Evolutionary conservation across 1,140 invertebrate species (phyloP).

Genomic region (Pogonomyrmex barbatus): DNA sequence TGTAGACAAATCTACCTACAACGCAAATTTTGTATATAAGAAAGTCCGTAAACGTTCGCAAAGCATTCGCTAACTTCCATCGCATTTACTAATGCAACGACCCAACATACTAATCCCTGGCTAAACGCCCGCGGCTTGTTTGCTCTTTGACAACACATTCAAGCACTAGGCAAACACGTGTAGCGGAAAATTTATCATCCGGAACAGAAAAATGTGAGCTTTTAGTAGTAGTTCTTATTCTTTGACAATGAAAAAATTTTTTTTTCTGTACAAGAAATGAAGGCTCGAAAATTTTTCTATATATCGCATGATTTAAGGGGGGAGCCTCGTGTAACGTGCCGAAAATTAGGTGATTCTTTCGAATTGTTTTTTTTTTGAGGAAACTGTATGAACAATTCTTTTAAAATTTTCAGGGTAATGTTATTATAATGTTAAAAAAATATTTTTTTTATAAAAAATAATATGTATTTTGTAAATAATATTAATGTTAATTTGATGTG

Average conservation of each 20-base stretch:
- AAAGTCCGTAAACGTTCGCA: neutral
- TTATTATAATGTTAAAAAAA: too few species aligned
- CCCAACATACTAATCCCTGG: neutral
- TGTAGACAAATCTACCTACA: neutral
- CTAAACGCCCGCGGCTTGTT: conserved; percentile 3
- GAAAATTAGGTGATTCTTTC: too few species aligned
- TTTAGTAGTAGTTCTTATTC: neutral
- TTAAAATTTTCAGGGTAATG: too few species aligned
- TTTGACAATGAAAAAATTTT: neutral
- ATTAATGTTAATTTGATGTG: too few species aligned
- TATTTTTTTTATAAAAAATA: too few species aligned
- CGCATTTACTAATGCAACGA: neutral
- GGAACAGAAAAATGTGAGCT: neutral
- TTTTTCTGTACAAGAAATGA: neutral
- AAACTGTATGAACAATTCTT: too few species aligned
- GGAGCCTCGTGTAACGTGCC: too few species aligned
- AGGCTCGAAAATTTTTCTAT: too few species aligned
- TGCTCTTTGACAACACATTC: conserved; percentile 1
- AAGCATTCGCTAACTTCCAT: neutral
- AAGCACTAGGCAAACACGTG: neutral
- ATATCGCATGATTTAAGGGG: too few species aligned
- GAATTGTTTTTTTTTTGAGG: too few species aligned
- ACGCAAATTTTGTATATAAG: too few species aligned
- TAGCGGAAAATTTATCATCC: conserved; percentile 7
- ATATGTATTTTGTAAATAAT: too few species aligned